A percentile compares a stretch with the other conserved stretches of the same genome.
These are phyloP conservation scores for Oscheius sp. DNA, from an alignment of 2,888 invertebrate genomes.

Conservation along the genomic window DNA sequence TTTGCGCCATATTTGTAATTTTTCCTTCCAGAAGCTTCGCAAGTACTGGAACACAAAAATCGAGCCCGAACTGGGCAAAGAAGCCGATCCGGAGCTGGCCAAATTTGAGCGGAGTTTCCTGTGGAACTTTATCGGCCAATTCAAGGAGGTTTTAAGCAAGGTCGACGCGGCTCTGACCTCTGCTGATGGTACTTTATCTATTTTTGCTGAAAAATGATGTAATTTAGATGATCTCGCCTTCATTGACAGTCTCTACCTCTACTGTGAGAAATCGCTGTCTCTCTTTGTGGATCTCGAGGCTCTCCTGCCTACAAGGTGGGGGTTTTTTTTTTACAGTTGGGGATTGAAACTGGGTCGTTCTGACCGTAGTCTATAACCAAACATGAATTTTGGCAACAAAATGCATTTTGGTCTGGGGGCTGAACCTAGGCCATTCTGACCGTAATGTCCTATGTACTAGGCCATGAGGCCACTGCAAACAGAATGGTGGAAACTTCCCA, in stretches of 20 bases:
- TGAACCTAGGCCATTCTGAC: no score
- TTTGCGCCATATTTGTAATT: neutral
- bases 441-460: no score
- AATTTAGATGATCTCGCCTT: slow-evolving; percentile 70
- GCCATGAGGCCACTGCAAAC: no score
- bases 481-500: no score
- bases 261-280: slow-evolving; percentile 92
- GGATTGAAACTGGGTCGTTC: no score
- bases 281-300: slow-evolving; percentile 95
- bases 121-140: slow-evolving; percentile 87
- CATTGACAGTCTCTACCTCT: slow-evolving; percentile 79
- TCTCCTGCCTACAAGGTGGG: slow-evolving; percentile 85
- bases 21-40: slow-evolving; percentile 25
- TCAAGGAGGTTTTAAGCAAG: slow-evolving; percentile 84
- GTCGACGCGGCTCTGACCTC: slow-evolving; percentile 68
- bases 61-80: slow-evolving; percentile 37
- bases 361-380: no score
- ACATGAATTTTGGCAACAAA: no score
- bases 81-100: slow-evolving; percentile 37
- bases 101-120: slow-evolving; percentile 81
- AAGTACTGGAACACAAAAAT: slow-evolving; percentile 39
- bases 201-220: slow-evolving; percentile 4
- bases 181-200: slow-evolving; percentile 1
- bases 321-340: neutral
- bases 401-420: no score